These are phyloP conservation scores for Choreutis nemorana DNA, from an alignment of 2,888 invertebrate species.

Conservation along the genomic window DNA sequence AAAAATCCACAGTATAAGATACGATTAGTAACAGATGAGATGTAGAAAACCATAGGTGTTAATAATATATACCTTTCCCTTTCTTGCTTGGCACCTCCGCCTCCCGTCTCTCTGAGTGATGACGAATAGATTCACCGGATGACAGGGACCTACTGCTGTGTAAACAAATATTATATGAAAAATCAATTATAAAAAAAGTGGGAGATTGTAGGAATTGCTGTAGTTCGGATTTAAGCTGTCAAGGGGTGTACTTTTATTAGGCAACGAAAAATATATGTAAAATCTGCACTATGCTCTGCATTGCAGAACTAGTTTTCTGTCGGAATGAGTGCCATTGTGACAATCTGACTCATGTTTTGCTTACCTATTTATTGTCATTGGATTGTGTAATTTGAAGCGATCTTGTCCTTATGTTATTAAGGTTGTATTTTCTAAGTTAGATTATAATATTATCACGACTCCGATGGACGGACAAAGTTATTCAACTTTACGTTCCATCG, in stretches of 20 bases:
- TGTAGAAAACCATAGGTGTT: background rate
- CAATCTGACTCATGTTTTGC: no score
- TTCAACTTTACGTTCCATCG: no score
- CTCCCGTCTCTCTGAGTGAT: constrained; percentile 43
- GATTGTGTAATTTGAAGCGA: no score
- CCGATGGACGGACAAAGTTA: no score
- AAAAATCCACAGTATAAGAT: background rate
- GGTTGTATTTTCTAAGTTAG: no score
- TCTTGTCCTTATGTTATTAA: no score
- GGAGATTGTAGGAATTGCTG: no score
- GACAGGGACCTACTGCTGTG: constrained; percentile 18
- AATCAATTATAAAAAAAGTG: background rate
- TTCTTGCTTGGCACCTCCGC: constrained; percentile 51
- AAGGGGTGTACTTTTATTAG: no score
- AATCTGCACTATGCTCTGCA: background rate
- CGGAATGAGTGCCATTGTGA: no score
- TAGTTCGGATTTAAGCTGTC: no score
- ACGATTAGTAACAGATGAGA: background rate
- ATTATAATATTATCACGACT: no score
- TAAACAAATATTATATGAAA: background rate
- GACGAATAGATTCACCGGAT: constrained; percentile 34
- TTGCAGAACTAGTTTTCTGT: background rate
- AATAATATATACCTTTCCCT: constrained; percentile 46
- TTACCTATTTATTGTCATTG: no score
- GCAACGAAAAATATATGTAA: background rate